Evolutionary conservation across 1,140 invertebrate species (phyloP).

Genomic region (Ceratina australensis): DNA sequence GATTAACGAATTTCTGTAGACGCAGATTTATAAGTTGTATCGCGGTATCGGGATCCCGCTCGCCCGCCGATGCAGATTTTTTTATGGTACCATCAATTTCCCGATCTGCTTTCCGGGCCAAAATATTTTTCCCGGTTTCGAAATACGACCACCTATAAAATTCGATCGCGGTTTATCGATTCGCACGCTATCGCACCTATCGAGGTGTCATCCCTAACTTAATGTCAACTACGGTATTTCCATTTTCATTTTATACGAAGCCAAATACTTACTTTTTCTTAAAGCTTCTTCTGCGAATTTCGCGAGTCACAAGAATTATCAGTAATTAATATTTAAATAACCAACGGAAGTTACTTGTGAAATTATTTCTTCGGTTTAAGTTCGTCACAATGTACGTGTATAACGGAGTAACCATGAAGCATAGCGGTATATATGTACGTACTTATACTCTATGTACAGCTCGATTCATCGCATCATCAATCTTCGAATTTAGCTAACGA

Average conservation of each 20-base stretch:
- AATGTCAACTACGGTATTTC: neutral
- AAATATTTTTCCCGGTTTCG: neutral
- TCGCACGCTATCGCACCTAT: neutral
- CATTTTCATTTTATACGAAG: too few species aligned
- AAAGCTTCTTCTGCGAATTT: too few species aligned
- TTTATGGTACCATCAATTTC: conserved; percentile 45
- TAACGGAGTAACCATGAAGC: too few species aligned
- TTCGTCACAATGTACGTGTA: too few species aligned
- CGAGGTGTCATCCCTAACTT: neutral
- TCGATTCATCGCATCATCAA: conserved; percentile 12
- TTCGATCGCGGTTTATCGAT: conserved; percentile 44
- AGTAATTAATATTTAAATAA: too few species aligned
- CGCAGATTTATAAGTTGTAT: conserved; percentile 40
- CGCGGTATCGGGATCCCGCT: conserved; percentile 12
- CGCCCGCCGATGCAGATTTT: conserved; percentile 37
- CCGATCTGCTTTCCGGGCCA: conserved; percentile 4
- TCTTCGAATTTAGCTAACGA: conserved; percentile 9
- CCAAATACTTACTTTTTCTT: too few species aligned
- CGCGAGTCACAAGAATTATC: too few species aligned
- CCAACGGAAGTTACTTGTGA: too few species aligned
- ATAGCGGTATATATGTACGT: too few species aligned
- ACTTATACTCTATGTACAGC: too few species aligned
- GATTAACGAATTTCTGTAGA: conserved; percentile 39
- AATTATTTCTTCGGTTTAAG: too few species aligned
- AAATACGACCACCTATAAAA: conserved; percentile 55